Evolutionary conservation across 2,797 vertebrate species (phyloP).

Genomic region (Helarctos malayanus): DNA sequence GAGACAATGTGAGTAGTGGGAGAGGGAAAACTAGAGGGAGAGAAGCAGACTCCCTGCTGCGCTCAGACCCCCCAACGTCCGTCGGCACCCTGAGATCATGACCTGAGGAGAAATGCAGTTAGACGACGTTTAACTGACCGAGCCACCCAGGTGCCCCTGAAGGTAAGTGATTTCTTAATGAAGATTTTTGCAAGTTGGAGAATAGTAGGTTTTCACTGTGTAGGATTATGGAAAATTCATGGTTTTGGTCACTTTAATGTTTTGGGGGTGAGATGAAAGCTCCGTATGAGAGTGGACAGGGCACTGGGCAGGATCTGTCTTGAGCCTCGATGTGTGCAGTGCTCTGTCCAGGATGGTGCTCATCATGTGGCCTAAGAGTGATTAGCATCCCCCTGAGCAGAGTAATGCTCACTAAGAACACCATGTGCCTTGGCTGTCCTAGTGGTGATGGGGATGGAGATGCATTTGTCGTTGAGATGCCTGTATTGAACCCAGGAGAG

Average conservation of each 20-base stretch:
- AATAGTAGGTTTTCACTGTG: not conserved
- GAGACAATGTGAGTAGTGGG: no score
- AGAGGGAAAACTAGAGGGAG: no score
- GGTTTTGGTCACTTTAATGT: not conserved
- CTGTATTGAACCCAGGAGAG: not conserved
- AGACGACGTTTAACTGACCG: no score
- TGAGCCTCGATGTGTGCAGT: not conserved
- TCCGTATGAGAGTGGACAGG: not conserved
- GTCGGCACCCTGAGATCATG: no score
- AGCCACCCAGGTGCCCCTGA: no score
- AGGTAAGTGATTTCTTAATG: no score
- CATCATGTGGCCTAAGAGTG: not conserved
- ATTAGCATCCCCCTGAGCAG: not conserved
- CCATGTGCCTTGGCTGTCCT: not conserved
- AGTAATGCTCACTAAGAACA: not conserved
- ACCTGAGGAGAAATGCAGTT: no score
- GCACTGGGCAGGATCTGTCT: not conserved
- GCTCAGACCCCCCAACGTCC: no score
- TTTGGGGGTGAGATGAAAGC: not conserved
- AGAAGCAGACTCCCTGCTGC: no score
- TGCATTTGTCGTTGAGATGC: not conserved
- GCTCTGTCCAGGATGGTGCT: not conserved
- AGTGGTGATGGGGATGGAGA: not conserved
- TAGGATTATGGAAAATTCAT: not conserved
- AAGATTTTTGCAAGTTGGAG: not conserved